Base-by-base conservation (phyloP, 1,140 invertebrate species). In the Drosophila pruinosa region DNA sequence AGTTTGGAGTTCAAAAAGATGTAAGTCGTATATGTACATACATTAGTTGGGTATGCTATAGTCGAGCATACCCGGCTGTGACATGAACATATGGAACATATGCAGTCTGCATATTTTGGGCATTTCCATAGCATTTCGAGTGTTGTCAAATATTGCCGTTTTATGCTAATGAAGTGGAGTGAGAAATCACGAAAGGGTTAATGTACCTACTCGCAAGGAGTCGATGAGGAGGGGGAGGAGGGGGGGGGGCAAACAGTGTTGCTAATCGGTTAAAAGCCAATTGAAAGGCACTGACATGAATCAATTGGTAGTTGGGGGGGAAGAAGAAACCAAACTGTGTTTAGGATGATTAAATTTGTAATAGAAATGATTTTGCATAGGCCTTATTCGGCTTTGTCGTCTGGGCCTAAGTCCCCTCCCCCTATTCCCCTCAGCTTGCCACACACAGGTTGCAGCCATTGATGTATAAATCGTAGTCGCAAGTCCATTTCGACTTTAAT, bases 271-370 rank as follows among this genome's bases (percentile, higher is more conserved):
- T 80, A 76, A 85, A 80, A 85, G 73, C 80, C 81, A 86, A 86
- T 86, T 86, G 82, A 86, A 86, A 78, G 73, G 17, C 82, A 86
- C 54, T 86, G 81, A 88, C 75, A 81, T 86, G 81, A 88, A 86
- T 86, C 77, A 86, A 86, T 81, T 85, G 81, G 15, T 47, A 38
- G 43, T 53, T 39, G 56, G 52, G 56, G 69, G 34, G 22, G 21
- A 39, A 12, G 26, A 34, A 34, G 12, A 12, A 34, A 26, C 14
- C 22, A 57, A 72, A 74, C 73, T 78, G 81, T 83, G 80, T 86
- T 86, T 86, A 86, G 81, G 64, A 86, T 86, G 81, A 86, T 86
- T 86, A 86, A 86, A 86, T 86, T 86, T 88, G 77, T 81, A 69
- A 86, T 81, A 71, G 82, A 86, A 86, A 81, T 79, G 76, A 86